phyloP scores from a whole-genome alignment of 2,888 invertebrate species.

The Stenchaetothrips biformis region DNA sequence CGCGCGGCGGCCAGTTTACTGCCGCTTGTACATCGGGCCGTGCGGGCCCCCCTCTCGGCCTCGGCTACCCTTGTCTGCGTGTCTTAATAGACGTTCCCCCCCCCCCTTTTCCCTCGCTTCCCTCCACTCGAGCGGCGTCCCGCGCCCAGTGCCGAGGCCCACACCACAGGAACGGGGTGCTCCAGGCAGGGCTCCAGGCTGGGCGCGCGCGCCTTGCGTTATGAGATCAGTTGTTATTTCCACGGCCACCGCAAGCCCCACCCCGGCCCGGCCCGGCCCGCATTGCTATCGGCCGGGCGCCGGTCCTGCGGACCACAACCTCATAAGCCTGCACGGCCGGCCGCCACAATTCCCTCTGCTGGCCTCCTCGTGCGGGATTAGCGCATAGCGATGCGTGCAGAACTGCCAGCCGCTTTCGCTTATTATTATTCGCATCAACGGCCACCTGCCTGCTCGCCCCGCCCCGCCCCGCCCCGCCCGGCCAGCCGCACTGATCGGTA shows the following conservation, averaged over 20 bases:
- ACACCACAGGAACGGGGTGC: not conserved
- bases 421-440: too few species aligned
- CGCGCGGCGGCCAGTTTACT: not conserved
- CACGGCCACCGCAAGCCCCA: not conserved
- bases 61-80: not conserved
- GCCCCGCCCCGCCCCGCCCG: not conserved
- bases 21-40: not conserved
- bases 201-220: not conserved
- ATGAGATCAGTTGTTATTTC: conserved; percentile 12
- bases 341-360: too few species aligned
- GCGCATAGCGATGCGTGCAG: too few species aligned
- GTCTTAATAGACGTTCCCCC: not conserved
- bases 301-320: not conserved
- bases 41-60: not conserved
- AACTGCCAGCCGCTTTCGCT: too few species aligned
- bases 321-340: not conserved
- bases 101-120: not conserved
- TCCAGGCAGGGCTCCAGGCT: not conserved
- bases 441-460: not conserved
- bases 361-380: too few species aligned
- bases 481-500: not conserved
- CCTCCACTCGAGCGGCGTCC: not conserved
- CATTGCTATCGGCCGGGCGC: not conserved
- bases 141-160: not conserved
- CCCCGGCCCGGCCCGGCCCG: not conserved